Evolutionary conservation across 2,797 vertebrate species (phyloP), one percentile per base, ranked within the genome.

Genomic region (Sebastes iracundus): DNA sequence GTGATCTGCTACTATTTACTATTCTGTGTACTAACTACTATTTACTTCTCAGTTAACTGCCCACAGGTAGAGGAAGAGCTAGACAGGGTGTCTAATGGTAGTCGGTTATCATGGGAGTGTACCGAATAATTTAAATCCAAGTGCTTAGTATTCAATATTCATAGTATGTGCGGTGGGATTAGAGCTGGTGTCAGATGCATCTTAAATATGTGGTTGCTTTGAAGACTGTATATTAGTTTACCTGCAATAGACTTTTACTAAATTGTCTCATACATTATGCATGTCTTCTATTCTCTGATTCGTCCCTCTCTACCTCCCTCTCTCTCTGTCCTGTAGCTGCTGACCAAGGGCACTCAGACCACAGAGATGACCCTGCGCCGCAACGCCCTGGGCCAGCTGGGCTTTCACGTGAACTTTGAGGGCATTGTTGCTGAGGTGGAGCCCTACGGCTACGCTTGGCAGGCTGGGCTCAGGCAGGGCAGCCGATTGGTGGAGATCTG

Each of bases 381-480:
- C 73, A 99, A 99, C 0, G 98, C 97, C 20, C 94, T 99, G 56
- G 98, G 98, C 69, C 98, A 99, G 93, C 97, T 99, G 69, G 98
- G 98, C 46, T 99, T 99, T 92, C 98, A 99, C 0, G 98, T 99
- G 16, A 99, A 99, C 95, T 99, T 99, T 1, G 98, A 99, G 94
- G 98, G 98, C 86, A 98, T 99, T 0, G 98, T 99, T 79, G 98
- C 98, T 0, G 98, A 99, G 2, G 98, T 99, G 71, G 98, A 99
- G 90, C 97, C 97, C n/a, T 99, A 99, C 0, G 98, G 98, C 69
- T 99, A 97, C 0, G 98, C 98, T 0, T 99, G 98, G 98, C 98
- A 99, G 94, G 98, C 98, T 0, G 98, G 98, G 13, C 94, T 99
- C 84, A 95, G 98, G 46, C 98, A 99, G 88, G 98, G 98, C 87